phyloP scores from a whole-genome alignment of 1,140 invertebrate species.

The Drosophila trapezifrons region DNA sequence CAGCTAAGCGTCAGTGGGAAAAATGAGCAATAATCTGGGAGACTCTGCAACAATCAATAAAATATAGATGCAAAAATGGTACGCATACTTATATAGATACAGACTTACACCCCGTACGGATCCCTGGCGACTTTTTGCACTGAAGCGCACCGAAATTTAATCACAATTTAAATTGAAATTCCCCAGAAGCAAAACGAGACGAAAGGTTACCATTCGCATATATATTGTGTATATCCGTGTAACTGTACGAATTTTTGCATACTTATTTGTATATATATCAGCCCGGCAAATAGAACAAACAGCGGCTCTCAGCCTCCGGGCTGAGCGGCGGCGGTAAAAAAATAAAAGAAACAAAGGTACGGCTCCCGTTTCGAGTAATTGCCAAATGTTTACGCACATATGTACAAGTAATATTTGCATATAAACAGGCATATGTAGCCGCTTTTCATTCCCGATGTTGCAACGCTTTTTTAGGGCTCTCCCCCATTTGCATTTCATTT shows the following conservation, averaged over 20 bases:
- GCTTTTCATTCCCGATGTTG: constrained; percentile 68
- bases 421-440: constrained; percentile 78
- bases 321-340: constrained; percentile 5
- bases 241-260: constrained; percentile 29
- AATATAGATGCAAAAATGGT: constrained; percentile 41
- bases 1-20: constrained; percentile 41
- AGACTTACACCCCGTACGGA: neutral
- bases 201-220: constrained; percentile 21
- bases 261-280: constrained; percentile 53
- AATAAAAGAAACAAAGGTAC: constrained; percentile 43
- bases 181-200: constrained; percentile 41
- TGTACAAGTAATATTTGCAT: constrained; percentile 76
- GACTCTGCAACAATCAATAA: constrained; percentile 42
- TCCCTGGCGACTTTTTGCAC: constrained; percentile 51
- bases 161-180: constrained; percentile 80
- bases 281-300: constrained; percentile 69
- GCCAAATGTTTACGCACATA: constrained; percentile 81
- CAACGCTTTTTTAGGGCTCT: constrained; percentile 43
- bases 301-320: constrained; percentile 19
- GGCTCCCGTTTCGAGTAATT: constrained; percentile 60
- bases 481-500: constrained; percentile 70
- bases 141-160: constrained; percentile 71
- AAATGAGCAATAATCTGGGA: constrained; percentile 57
- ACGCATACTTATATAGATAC: constrained; percentile 9
- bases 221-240: constrained; percentile 1